These are phyloP conservation scores for Halotydeus destructor DNA, from an alignment of 1,140 invertebrate genomes.

Conservation along the genomic window DNA sequence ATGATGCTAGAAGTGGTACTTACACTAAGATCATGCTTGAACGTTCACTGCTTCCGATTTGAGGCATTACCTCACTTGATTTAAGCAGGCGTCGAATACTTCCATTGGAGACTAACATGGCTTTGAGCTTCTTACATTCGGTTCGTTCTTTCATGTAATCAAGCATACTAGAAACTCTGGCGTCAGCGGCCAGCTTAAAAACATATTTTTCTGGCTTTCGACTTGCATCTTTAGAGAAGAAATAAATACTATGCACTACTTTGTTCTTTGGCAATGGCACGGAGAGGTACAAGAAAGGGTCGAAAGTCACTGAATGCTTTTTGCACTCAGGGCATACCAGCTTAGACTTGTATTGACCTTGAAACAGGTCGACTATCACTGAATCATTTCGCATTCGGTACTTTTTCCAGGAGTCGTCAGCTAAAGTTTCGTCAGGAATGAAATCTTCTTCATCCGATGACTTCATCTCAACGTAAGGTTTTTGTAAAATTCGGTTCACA, in stretches of 20 bases:
- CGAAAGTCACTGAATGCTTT: constrained; percentile 32
- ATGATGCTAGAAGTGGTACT: constrained; percentile 13
- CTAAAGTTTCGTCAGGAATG: constrained; percentile 12
- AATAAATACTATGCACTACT: constrained; percentile 20
- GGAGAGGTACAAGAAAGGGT: constrained; percentile 29
- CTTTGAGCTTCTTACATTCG: not conserved
- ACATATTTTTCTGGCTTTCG: constrained; percentile 19
- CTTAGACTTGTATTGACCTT: constrained; percentile 31
- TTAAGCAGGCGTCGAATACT: constrained; percentile 22
- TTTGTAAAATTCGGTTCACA: constrained; percentile 21
- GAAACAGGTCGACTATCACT: constrained; percentile 23
- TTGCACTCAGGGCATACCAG: constrained; percentile 29
- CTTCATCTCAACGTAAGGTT: constrained; percentile 19
- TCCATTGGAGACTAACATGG: constrained; percentile 2
- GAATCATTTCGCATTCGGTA: constrained; percentile 23
- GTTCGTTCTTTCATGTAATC: constrained; percentile 13
- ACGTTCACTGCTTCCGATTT: constrained; percentile 20
- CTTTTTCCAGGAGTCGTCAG: constrained; percentile 21
- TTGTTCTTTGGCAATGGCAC: constrained; percentile 26
- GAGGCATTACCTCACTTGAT: constrained; percentile 16
- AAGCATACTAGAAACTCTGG: constrained; percentile 24
- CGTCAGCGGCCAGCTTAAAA: constrained; percentile 18
- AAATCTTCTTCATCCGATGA: constrained; percentile 14
- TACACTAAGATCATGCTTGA: constrained; percentile 24
- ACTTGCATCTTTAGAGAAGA: constrained; percentile 24